phyloP scores from a whole-genome alignment of 2,888 invertebrate species.

The Cephus runcator region DNA sequence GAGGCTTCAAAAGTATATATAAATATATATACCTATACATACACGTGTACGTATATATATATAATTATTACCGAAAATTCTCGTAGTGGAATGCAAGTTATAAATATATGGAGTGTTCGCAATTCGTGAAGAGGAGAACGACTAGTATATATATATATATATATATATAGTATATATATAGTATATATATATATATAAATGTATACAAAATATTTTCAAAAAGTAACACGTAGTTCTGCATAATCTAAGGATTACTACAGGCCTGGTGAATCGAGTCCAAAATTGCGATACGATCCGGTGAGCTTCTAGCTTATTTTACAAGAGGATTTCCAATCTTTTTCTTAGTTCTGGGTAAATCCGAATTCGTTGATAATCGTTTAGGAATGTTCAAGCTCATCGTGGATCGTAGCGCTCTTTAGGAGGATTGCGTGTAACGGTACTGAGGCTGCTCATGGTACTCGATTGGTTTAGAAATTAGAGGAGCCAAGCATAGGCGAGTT shows the following conservation, averaged over 20 bases:
- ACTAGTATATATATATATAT: not conserved
- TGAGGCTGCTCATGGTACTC: not conserved
- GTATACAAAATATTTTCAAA: not conserved
- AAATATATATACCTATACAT: conserved; percentile 17
- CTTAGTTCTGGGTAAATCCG: not conserved
- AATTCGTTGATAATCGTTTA: not conserved
- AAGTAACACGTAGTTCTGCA: not conserved
- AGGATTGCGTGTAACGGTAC: not conserved
- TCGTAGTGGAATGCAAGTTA: conserved; percentile 44
- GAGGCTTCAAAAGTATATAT: conserved; percentile 53
- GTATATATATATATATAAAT: too few species aligned
- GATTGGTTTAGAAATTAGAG: not conserved
- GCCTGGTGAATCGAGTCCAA: not conserved
- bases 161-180: not conserved
- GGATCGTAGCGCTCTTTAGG: not conserved
- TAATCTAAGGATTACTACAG: not conserved
- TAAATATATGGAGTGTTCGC: conserved; percentile 25
- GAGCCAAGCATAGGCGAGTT: too few species aligned
- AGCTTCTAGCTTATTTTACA: not conserved
- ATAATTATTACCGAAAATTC: conserved; percentile 37
- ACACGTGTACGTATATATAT: conserved; percentile 37
- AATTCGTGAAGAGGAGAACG: not conserved
- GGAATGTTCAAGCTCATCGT: not conserved
- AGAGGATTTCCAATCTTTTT: not conserved
- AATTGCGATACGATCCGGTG: not conserved